Evolutionary conservation across 1,140 invertebrate genomes (phyloP).

Genomic region (Homarus americanus): DNA sequence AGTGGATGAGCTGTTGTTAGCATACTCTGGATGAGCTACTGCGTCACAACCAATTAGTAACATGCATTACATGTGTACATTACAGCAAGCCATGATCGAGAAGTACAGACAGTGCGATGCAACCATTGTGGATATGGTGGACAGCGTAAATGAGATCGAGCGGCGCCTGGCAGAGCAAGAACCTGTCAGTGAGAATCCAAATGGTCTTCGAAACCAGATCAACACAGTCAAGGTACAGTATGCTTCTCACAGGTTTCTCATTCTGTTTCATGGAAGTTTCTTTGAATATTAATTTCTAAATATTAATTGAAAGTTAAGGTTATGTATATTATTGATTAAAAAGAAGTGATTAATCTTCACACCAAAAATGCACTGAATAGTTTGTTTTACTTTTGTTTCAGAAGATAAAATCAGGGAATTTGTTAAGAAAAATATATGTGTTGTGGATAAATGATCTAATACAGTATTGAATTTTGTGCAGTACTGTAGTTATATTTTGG

Average conservation of each 20-base stretch:
- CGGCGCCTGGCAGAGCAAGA: constrained; percentile 92
- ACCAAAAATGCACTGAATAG: too few relatives aligned
- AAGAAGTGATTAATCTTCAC: too few relatives aligned
- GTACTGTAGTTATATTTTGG: neutral
- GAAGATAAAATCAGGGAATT: neutral
- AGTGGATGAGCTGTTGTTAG: neutral
- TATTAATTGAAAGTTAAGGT: too few relatives aligned
- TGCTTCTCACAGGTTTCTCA: too few relatives aligned
- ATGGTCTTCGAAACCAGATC: constrained; percentile 93
- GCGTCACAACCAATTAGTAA: neutral
- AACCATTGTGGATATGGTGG: constrained; percentile 88
- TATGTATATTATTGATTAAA: too few relatives aligned
- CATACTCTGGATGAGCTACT: neutral
- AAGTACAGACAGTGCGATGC: constrained; percentile 95
- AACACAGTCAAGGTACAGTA: constrained; percentile 91
- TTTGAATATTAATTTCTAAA: too few relatives aligned
- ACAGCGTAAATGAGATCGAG: constrained; percentile 93
- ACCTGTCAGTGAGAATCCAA: constrained; percentile 91
- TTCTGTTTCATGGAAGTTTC: too few relatives aligned
- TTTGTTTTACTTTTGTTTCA: too few relatives aligned
- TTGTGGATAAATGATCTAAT: too few relatives aligned
- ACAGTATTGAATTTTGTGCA: too few relatives aligned
- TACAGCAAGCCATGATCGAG: constrained; percentile 94
- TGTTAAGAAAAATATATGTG: neutral
- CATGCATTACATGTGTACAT: constrained; percentile 30